These are phyloP conservation scores for Drosophila gunungcola DNA, from an alignment of 1,140 invertebrate genomes.

Conservation along the genomic window DNA sequence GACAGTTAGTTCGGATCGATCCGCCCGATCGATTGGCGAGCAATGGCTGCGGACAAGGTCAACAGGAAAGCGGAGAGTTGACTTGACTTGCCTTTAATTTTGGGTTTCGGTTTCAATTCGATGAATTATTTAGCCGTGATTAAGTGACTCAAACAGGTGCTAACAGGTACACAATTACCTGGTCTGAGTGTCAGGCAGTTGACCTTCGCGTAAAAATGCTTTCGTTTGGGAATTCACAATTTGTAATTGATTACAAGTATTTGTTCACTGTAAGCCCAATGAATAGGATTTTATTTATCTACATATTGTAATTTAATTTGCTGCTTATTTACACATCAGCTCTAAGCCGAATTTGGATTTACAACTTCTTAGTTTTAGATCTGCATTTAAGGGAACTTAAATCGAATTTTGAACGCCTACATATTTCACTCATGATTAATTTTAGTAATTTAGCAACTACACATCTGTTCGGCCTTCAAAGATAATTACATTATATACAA, in stretches of 20 bases:
- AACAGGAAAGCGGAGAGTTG: conserved; percentile 33
- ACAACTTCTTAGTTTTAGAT: too few species aligned
- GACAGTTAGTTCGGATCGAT: conserved; percentile 18
- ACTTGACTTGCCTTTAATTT: conserved; percentile 39
- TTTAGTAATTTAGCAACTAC: too few species aligned
- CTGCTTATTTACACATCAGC: too few species aligned
- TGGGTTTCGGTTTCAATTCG: conserved; percentile 24
- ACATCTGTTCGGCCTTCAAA: too few species aligned
- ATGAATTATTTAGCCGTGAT: conserved; percentile 32
- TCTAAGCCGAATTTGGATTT: too few species aligned
- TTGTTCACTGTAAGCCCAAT: background rate
- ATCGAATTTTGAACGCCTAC: too few species aligned
- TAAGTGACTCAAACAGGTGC: conserved; percentile 37
- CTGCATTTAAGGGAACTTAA: too few species aligned
- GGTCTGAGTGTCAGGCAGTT: conserved; percentile 12
- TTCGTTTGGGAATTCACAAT: background rate
- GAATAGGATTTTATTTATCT: background rate
- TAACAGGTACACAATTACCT: conserved; percentile 44
- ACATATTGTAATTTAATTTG: background rate
- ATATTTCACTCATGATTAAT: too few species aligned
- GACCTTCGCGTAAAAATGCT: conserved; percentile 22
- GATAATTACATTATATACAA: too few species aligned
- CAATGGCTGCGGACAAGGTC: conserved; percentile 40
- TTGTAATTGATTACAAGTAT: background rate
- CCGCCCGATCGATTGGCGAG: conserved; percentile 32